phyloP scores from a whole-genome alignment of 2,797 vertebrate genomes.

The Masticophis lateralis region DNA sequence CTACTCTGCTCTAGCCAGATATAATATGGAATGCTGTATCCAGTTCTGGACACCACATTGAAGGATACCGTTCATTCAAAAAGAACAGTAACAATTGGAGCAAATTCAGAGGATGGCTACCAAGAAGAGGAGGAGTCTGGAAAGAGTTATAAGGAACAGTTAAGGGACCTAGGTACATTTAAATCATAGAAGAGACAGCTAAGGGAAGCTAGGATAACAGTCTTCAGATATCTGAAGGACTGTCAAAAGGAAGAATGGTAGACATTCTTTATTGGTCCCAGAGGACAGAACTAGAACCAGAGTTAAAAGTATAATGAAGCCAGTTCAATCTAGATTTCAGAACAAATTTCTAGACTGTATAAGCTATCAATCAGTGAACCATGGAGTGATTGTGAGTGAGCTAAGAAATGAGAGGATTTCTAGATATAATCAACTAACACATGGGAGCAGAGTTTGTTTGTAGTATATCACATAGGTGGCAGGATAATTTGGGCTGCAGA shows the following conservation, averaged over 20 bases:
- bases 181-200: not conserved
- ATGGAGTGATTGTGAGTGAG: not conserved
- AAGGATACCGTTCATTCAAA: not conserved
- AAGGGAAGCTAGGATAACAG: not conserved
- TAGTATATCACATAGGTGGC: not conserved
- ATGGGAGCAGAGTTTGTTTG: not conserved
- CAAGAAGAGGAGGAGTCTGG: not conserved
- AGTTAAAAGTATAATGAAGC: not conserved
- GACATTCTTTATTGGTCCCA: not conserved
- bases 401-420: not conserved
- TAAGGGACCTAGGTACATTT: not conserved
- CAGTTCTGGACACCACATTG: not conserved
- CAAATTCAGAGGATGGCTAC: not conserved
- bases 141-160: not conserved
- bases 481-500: not conserved
- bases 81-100: not conserved
- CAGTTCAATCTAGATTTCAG: not conserved
- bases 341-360: not conserved
- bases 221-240: not conserved
- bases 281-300: not conserved
- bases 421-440: not conserved
- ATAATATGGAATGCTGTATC: not conserved
- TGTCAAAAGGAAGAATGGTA: not conserved
- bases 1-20: not conserved
- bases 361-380: not conserved